A percentile compares a stretch with the other conserved stretches of the same genome.
Conservation (phyloP, 2,888 invertebrate species). For the Lochmaea capreae region DNA sequence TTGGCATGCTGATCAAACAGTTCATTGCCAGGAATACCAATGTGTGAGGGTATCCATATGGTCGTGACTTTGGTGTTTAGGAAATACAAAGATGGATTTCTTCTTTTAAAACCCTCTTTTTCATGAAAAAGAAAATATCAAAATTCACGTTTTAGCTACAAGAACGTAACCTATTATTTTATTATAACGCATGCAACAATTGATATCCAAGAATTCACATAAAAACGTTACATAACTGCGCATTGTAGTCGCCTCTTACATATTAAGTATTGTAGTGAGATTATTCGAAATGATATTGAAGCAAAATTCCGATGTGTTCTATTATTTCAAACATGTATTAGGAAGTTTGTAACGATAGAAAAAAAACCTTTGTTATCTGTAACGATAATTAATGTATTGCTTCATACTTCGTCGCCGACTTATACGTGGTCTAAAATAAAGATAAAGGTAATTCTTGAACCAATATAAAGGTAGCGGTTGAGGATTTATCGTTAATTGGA, state of each 20-base stretch:
- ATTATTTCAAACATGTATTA: not conserved
- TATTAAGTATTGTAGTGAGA: conserved; percentile 4
- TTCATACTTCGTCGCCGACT: not conserved
- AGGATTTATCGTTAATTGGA: too few relatives aligned
- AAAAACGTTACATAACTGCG: conserved; percentile 12
- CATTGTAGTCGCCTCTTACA: conserved; percentile 8
- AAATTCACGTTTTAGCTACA: too few relatives aligned
- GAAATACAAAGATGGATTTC: too few relatives aligned
- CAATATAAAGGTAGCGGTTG: too few relatives aligned
- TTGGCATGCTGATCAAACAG: too few relatives aligned
- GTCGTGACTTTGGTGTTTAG: too few relatives aligned
- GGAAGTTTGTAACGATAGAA: not conserved
- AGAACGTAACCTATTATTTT: not conserved
- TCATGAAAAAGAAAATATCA: too few relatives aligned
- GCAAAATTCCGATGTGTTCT: not conserved
- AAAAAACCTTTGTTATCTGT: not conserved
- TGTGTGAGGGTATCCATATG: too few relatives aligned
- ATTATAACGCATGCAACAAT: conserved; percentile 1
- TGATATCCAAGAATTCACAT: conserved; percentile 9
- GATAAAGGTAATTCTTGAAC: too few relatives aligned
- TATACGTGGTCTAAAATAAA: not conserved
- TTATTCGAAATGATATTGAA: conserved; percentile 3
- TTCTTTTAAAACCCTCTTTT: too few relatives aligned
- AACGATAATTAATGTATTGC: not conserved
- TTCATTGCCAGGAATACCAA: too few relatives aligned